A percentile compares a stretch with the other conserved stretches of the same genome.
phyloP scores from a whole-genome alignment of 2,888 invertebrate genomes.

The Ormia ochracea region DNA sequence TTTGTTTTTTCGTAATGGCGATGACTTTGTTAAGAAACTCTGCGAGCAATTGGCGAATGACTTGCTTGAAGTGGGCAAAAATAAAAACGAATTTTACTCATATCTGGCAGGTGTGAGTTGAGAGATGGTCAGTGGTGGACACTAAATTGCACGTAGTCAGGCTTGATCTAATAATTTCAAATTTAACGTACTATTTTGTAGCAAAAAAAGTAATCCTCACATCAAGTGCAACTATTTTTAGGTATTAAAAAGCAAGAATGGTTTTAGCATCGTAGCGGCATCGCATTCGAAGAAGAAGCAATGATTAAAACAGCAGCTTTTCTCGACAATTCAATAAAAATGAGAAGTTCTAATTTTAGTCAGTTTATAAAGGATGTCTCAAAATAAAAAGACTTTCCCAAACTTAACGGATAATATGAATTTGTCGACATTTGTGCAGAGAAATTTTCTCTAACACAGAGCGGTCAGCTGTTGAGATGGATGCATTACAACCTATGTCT shows the following conservation, averaged over 20 bases:
- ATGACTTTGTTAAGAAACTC: conserved; percentile 39
- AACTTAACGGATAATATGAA: too few species aligned
- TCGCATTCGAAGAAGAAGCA: too few species aligned
- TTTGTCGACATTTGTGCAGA: too few species aligned
- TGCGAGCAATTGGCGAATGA: conserved; percentile 19
- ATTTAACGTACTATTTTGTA: neutral
- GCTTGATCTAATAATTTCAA: conserved; percentile 42
- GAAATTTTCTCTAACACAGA: too few species aligned
- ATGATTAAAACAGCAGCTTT: too few species aligned
- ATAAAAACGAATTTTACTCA: conserved; percentile 5
- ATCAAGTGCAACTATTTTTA: conserved; percentile 5
- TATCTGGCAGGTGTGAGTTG: neutral
- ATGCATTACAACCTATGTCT: too few species aligned
- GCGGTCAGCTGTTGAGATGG: too few species aligned
- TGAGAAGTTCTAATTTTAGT: too few species aligned
- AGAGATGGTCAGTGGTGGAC: conserved; percentile 34
- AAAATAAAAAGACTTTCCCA: too few species aligned
- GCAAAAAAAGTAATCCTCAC: neutral
- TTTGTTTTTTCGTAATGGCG: conserved; percentile 26
- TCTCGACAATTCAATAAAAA: too few species aligned
- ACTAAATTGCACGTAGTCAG: conserved; percentile 70
- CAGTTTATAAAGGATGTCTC: too few species aligned
- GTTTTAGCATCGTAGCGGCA: conserved; percentile 2
- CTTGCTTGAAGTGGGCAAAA: conserved; percentile 22
- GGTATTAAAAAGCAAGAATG: conserved; percentile 21